phyloP scores from a whole-genome alignment of 30 jellyfish, hydroid and myxozoan genomes.

The Hydra vulgaris region DNA sequence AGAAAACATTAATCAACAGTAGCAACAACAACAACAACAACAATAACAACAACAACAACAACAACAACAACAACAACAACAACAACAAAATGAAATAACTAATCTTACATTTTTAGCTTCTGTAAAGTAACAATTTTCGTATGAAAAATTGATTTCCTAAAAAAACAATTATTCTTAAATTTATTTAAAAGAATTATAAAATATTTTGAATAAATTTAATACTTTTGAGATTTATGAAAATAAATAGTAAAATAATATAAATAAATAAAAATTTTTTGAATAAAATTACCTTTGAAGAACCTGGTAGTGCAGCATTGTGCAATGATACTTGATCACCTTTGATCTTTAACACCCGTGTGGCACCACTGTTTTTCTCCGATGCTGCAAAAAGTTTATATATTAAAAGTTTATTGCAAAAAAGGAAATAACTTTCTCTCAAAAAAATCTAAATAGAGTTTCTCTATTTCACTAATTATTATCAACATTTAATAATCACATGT shows the following conservation, averaged over 20 bases:
- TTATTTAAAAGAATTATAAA: not conserved
- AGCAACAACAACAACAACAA: no score
- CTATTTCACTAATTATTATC: no score
- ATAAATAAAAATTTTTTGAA: not conserved
- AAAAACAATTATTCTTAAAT: not conserved
- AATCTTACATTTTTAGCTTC: conserved; percentile 48
- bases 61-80: not conserved
- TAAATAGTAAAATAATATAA: not conserved
- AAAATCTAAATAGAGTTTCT: no score
- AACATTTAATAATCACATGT: no score
- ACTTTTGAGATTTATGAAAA: not conserved
- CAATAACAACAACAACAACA: no score
- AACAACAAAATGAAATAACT: not conserved
- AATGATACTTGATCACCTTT: conserved; percentile 67
- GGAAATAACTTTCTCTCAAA: no score
- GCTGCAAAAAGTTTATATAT: conserved; percentile 2
- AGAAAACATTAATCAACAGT: no score
- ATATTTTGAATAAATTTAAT: no score
- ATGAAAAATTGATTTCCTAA: conserved; percentile 66
- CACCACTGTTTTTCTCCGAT: conserved; percentile 68
- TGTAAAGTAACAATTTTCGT: conserved; percentile 51
- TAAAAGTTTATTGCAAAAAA: no score
- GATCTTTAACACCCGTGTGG: conserved; percentile 75
- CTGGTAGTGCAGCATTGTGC: conserved; percentile 70
- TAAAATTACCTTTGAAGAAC: conserved; percentile 18